Evolutionary conservation across 2,888 invertebrate genomes (phyloP).

Genomic region (Agrypnus murinus): DNA sequence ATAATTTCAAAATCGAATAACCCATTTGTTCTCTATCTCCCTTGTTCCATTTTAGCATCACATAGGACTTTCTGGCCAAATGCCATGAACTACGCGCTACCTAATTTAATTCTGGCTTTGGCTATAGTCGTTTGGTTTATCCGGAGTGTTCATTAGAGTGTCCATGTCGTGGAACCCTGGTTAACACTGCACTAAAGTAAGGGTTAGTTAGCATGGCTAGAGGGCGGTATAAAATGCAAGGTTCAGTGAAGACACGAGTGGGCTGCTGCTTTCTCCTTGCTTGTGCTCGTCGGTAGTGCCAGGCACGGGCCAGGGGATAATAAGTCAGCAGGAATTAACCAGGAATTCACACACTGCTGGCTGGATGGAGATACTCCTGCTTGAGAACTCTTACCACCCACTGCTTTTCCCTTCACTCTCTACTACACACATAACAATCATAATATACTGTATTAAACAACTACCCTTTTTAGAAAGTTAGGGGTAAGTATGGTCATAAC

Average conservation of each 20-base stretch:
- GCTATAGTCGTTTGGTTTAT: slow-evolving; percentile 49
- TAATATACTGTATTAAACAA: too few species aligned
- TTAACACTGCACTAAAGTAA: slow-evolving; percentile 58
- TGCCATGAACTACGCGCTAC: slow-evolving; percentile 44
- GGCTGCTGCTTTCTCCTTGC: too few species aligned
- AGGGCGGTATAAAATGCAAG: slow-evolving; percentile 65
- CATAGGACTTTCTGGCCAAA: slow-evolving; percentile 40
- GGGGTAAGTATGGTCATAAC: too few species aligned
- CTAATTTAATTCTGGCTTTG: slow-evolving; percentile 50
- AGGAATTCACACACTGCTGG: slow-evolving; percentile 60
- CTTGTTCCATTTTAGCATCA: background rate
- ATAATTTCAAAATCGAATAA: too few species aligned
- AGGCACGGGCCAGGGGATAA: slow-evolving; percentile 62
- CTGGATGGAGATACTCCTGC: slow-evolving; percentile 55
- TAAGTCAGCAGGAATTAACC: slow-evolving; percentile 65
- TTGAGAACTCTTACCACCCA: slow-evolving; percentile 39
- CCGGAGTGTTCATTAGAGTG: slow-evolving; percentile 61
- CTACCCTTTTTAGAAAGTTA: too few species aligned
- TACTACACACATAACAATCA: slow-evolving; percentile 57
- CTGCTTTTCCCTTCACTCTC: too few species aligned
- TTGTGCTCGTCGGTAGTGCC: slow-evolving; percentile 61
- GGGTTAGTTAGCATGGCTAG: slow-evolving; percentile 65
- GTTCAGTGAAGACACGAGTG: slow-evolving; percentile 65
- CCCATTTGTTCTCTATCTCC: too few species aligned
- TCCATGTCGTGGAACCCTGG: slow-evolving; percentile 59